Evolutionary conservation across 2,888 invertebrate genomes (phyloP).

Genomic region (Leucoma salicis): DNA sequence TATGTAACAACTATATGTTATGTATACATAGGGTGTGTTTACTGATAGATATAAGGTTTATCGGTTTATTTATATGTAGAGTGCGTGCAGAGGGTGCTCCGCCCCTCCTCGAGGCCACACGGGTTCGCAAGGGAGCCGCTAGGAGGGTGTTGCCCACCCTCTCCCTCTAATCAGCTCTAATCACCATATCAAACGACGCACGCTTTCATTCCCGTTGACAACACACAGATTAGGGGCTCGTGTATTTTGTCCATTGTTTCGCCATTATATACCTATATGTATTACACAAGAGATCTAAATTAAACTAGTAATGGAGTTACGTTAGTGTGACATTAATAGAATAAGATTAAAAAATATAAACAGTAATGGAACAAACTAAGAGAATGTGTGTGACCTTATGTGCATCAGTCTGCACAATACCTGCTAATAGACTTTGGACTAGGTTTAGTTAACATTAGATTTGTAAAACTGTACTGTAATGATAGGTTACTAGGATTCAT

Average conservation of each 20-base stretch:
- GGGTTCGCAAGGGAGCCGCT: constrained; percentile 24
- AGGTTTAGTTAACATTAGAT: too few relatives aligned
- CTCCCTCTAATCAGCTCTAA: constrained; percentile 80
- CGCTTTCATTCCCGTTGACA: constrained; percentile 76
- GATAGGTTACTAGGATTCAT: too few relatives aligned
- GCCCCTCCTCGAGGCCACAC: constrained; percentile 41
- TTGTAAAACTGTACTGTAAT: too few relatives aligned
- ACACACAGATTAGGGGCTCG: constrained; percentile 69
- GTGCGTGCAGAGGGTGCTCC: constrained; percentile 65
- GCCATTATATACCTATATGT: constrained; percentile 24
- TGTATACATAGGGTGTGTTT: constrained; percentile 49
- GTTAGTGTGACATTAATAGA: too few relatives aligned
- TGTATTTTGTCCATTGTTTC: constrained; percentile 45
- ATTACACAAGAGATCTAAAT: constrained; percentile 9
- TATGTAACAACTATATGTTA: constrained; percentile 34
- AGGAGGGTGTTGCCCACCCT: constrained; percentile 36
- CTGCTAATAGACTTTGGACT: too few relatives aligned
- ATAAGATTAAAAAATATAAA: too few relatives aligned
- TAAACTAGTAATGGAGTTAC: background rate
- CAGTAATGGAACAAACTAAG: too few relatives aligned
- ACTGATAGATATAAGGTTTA: constrained; percentile 62
- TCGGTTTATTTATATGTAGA: constrained; percentile 78
- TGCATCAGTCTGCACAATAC: too few relatives aligned
- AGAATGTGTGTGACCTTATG: too few relatives aligned
- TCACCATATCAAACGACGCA: constrained; percentile 82